phyloP scores from a whole-genome alignment of 2,888 invertebrate species.

The Erannis defoliaria region DNA sequence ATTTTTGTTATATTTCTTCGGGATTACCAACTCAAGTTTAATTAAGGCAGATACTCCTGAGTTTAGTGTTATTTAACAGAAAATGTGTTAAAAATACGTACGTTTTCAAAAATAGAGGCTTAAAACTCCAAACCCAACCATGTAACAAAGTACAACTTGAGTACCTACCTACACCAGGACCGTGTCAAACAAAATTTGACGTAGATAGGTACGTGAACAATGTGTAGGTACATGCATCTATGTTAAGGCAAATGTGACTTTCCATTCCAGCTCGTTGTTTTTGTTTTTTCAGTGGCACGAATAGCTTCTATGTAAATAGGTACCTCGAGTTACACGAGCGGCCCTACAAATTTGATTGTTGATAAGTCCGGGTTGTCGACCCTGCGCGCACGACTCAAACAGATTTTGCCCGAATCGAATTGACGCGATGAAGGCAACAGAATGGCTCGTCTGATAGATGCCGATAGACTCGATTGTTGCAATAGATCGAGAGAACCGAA shows the following conservation, averaged over 20 bases:
- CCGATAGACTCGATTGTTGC: slow-evolving; percentile 14
- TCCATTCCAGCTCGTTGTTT: slow-evolving; percentile 50
- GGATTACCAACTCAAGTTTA: too few relatives aligned
- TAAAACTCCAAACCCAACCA: neutral
- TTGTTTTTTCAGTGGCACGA: slow-evolving; percentile 53
- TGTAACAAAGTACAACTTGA: slow-evolving; percentile 24
- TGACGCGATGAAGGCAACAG: slow-evolving; percentile 60
- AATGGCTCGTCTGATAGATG: slow-evolving; percentile 30
- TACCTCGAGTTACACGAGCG: slow-evolving; percentile 54
- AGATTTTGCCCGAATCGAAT: slow-evolving; percentile 67
- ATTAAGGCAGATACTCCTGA: too few relatives aligned
- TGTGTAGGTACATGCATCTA: slow-evolving; percentile 39
- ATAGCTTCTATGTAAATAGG: slow-evolving; percentile 69
- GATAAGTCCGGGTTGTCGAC: slow-evolving; percentile 80
- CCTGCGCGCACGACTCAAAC: slow-evolving; percentile 76
- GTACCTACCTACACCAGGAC: slow-evolving; percentile 31
- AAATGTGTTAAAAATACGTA: too few relatives aligned
- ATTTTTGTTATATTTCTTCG: too few relatives aligned
- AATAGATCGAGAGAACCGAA: slow-evolving; percentile 36
- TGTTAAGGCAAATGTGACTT: slow-evolving; percentile 48
- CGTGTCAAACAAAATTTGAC: slow-evolving; percentile 52
- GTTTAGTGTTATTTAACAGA: too few relatives aligned
- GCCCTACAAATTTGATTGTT: slow-evolving; percentile 74
- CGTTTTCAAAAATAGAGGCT: too few relatives aligned
- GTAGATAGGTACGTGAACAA: slow-evolving; percentile 47